Conservation (phyloP, 2,888 invertebrate species). For the Parelbella ahira region DNA sequence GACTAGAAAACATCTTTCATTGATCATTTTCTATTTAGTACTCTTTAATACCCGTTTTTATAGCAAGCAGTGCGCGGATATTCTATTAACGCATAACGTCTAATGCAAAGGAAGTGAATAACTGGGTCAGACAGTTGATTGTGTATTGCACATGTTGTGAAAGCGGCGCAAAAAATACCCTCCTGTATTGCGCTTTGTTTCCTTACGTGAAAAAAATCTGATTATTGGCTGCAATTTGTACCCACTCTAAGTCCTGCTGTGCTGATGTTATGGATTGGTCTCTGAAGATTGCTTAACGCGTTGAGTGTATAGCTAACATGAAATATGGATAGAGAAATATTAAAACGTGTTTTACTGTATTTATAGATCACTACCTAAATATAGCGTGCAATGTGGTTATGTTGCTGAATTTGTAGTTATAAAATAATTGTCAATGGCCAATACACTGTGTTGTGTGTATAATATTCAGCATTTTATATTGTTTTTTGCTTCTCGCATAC, state of each 20-base stretch:
- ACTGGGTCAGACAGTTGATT: constrained; percentile 73
- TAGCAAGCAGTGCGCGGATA: constrained; percentile 52
- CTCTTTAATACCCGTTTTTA: no score
- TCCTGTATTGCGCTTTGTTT: constrained; percentile 70
- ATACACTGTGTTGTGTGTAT: constrained; percentile 36
- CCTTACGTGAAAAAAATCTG: constrained; percentile 57
- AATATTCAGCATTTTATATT: constrained; percentile 55
- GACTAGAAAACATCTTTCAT: no score
- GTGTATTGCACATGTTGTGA: constrained; percentile 77
- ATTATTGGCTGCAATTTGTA: constrained; percentile 79
- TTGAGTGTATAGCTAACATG: no score
- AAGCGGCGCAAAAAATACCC: constrained; percentile 73
- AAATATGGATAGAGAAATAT: no score
- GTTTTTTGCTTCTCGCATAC: constrained; percentile 66
- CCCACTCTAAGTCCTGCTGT: constrained; percentile 50
- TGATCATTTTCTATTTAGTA: no score
- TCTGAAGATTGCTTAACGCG: constrained; percentile 20
- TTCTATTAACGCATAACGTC: constrained; percentile 63
- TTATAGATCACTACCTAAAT: no score
- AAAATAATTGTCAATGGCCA: constrained; percentile 34
- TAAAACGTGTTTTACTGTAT: no score
- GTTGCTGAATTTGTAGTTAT: not conserved
- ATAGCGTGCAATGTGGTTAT: no score
- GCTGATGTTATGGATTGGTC: constrained; percentile 41
- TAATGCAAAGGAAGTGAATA: constrained; percentile 74